Evolutionary conservation across 2,888 invertebrate genomes (phyloP).

Genomic region (Epirrita christyi): DNA sequence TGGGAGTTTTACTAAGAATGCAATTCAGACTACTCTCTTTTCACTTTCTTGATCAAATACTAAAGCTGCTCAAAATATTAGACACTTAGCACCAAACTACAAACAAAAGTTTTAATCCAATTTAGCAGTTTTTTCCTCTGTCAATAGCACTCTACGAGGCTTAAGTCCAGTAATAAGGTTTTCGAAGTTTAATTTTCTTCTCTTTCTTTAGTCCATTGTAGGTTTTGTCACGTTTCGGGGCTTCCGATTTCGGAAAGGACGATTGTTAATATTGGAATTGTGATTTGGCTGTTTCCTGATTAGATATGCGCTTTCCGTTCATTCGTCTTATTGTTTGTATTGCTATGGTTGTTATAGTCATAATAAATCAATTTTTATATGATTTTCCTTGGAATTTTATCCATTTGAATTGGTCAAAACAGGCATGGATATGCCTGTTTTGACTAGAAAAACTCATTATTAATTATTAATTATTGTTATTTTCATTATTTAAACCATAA

Average conservation of each 20-base stretch:
- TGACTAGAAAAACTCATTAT: too few relatives aligned
- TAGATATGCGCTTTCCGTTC: constrained; percentile 36
- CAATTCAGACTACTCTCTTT: too few relatives aligned
- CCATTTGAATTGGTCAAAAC: too few relatives aligned
- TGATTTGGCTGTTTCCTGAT: constrained; percentile 33
- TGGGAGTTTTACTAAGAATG: too few relatives aligned
- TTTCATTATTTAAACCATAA: too few relatives aligned
- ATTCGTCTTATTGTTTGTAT: constrained; percentile 7
- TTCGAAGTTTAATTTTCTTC: constrained; percentile 1
- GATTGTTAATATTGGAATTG: constrained; percentile 27
- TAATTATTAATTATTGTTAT: too few relatives aligned
- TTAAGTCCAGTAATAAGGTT: constrained; percentile 1
- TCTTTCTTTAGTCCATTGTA: constrained; percentile 27
- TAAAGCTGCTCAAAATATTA: not conserved
- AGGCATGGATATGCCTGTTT: too few relatives aligned
- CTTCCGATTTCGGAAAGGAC: constrained; percentile 26
- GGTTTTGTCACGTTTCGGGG: constrained; percentile 47
- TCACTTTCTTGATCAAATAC: not conserved
- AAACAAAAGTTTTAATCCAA: not conserved
- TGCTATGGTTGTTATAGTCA: not conserved
- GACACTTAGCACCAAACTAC: not conserved
- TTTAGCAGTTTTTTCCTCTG: not conserved
- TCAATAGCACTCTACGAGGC: not conserved
- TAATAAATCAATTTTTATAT: too few relatives aligned
- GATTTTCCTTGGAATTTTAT: too few relatives aligned